Percentiles rank a stretch among this genome's conserved stretches.
Evolutionary conservation across 2,888 invertebrate genomes (phyloP).

Genomic region (Xestia ashworthii): DNA sequence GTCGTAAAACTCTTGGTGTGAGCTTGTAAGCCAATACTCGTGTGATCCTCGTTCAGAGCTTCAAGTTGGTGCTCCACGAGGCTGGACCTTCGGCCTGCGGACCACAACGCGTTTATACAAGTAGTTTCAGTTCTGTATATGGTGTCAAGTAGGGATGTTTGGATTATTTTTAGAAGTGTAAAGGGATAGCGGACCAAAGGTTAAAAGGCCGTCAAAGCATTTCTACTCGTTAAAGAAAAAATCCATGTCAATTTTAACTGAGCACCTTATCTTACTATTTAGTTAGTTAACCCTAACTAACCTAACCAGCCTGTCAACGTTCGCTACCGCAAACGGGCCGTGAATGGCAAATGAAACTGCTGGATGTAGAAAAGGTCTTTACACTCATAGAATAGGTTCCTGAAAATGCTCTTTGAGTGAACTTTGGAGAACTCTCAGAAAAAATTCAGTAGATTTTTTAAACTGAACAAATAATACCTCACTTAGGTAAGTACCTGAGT

Average conservation of each 20-base stretch:
- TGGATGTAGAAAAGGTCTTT: background rate
- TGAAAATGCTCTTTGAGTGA: background rate
- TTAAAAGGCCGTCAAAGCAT: background rate
- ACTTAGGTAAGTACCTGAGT: background rate
- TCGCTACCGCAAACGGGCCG: too few relatives aligned
- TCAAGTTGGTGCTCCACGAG: constrained; percentile 18
- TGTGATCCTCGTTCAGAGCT: constrained; percentile 4
- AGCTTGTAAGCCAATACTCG: constrained; percentile 10
- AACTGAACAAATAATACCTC: background rate
- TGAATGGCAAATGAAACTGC: background rate
- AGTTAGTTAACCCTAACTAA: background rate
- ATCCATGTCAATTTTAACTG: background rate
- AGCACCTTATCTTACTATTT: background rate
- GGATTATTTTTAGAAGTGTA: background rate
- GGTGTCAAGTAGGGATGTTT: background rate
- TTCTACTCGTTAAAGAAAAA: background rate
- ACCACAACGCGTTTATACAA: background rate
- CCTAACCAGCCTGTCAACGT: background rate
- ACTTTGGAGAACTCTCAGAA: background rate
- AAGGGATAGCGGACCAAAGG: background rate
- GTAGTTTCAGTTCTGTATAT: background rate
- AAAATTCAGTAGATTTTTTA: background rate
- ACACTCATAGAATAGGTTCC: background rate
- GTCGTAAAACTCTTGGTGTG: background rate
- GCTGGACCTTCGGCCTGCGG: constrained; percentile 17